Evolutionary conservation across 2,113 vertebrate species (phyloP).

Genomic region (Paramormyrops kingsleyae): DNA sequence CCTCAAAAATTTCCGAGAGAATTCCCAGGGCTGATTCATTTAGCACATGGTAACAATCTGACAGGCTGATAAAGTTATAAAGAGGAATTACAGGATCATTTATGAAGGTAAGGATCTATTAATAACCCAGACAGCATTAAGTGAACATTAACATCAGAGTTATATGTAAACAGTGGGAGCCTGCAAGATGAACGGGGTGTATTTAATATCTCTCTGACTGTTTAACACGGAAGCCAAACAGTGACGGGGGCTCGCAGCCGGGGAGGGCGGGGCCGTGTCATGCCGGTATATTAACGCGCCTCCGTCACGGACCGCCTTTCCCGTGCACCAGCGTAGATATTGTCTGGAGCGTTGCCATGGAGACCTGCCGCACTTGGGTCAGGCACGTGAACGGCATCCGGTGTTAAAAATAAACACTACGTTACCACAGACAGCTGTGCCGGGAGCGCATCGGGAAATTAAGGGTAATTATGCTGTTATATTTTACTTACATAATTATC

Average conservation of each 20-base stretch:
- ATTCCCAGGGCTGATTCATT: neutral
- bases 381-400: neutral
- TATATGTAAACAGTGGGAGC: neutral
- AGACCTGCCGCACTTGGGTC: neutral
- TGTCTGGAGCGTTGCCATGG: constrained; percentile 8
- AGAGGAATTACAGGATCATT: neutral
- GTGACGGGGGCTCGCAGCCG: neutral
- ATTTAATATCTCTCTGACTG: neutral
- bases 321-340: neutral
- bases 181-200: neutral
- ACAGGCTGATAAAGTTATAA: neutral
- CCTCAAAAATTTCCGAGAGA: neutral
- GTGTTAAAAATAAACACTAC: constrained; percentile 6
- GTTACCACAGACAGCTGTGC: neutral
- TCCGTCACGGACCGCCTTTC: neutral
- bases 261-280: neutral
- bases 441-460: neutral
- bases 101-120: neutral
- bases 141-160: neutral
- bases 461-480: neutral
- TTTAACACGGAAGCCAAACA: neutral
- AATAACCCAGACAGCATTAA: neutral
- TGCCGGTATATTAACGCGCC: neutral
- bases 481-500: neutral
- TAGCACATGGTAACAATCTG: neutral